These are phyloP conservation scores for Conus betulinus DNA, from an alignment of 1,140 invertebrate species.

Conservation along the genomic window DNA sequence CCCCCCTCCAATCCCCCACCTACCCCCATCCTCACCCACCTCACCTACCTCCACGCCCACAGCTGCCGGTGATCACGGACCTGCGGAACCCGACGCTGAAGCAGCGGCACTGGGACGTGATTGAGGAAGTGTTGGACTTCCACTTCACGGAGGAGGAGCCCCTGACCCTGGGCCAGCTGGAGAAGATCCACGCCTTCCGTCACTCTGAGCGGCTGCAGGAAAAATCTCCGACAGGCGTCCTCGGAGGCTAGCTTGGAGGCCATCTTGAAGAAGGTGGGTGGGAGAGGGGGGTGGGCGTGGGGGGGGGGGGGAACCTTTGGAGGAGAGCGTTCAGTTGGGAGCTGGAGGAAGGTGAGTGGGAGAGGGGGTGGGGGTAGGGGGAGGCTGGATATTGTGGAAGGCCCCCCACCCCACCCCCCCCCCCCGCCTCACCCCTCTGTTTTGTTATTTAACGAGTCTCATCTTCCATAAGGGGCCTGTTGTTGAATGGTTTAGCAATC, in stretches of 20 bases:
- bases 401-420: too few relatives aligned
- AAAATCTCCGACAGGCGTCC: conserved; percentile 87
- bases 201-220: conserved; percentile 86
- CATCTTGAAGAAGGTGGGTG: conserved; percentile 84
- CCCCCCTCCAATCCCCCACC: too few relatives aligned
- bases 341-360: too few relatives aligned
- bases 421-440: too few relatives aligned
- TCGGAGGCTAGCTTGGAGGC: conserved; percentile 88
- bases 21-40: not conserved
- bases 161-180: conserved; percentile 73
- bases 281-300: too few relatives aligned
- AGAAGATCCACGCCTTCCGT: conserved; percentile 81
- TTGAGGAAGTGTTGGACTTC: conserved; percentile 71
- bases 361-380: too few relatives aligned
- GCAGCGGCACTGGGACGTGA: conserved; percentile 74
- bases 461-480: too few relatives aligned
- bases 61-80: conserved; percentile 77
- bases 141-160: conserved; percentile 71
- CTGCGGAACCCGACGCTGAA: conserved; percentile 74
- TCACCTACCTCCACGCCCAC: conserved; percentile 41
- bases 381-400: too few relatives aligned
- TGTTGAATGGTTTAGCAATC: too few relatives aligned
- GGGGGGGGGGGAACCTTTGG: too few relatives aligned
- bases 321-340: too few relatives aligned
- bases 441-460: too few relatives aligned